Conservation (phyloP, 2,888 invertebrate genomes). For the Dolichomitus sp. region DNA sequence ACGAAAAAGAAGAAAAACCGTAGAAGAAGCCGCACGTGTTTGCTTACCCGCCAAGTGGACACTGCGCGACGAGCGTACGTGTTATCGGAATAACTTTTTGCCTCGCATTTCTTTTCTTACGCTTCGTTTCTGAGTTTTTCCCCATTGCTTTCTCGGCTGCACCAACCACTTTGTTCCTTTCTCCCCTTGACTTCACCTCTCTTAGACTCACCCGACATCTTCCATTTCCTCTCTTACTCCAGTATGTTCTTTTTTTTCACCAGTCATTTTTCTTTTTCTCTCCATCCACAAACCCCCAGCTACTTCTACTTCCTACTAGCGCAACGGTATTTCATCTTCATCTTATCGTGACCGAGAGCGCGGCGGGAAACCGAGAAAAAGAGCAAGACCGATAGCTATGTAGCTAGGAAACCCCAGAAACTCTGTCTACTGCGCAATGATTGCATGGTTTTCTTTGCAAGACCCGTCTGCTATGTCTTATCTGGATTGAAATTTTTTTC, state of each 20-base stretch:
- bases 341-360: conserved; percentile 21
- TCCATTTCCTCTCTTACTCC: conserved; percentile 14
- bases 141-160: conserved; percentile 19
- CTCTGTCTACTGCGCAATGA: conserved; percentile 16
- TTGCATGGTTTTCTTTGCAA: conserved; percentile 4
- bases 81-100: conserved; percentile 43
- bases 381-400: neutral
- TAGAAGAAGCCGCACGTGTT: conserved; percentile 4
- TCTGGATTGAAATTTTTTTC: neutral
- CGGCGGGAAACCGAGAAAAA: neutral
- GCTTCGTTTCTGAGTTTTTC: neutral
- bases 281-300: conserved; percentile 3
- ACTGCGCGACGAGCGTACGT: neutral
- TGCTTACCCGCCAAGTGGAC: conserved; percentile 30
- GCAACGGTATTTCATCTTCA: conserved; percentile 49
- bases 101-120: conserved; percentile 27
- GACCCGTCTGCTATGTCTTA: neutral
- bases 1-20: conserved; percentile 5
- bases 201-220: conserved; percentile 16
- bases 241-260: neutral
- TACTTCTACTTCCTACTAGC: neutral
- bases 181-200: conserved; percentile 8
- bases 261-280: conserved; percentile 20
- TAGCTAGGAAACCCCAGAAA: neutral
- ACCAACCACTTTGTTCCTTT: conserved; percentile 24